Evolutionary conservation across 2,797 vertebrate genomes (phyloP).

Genomic region (Aldrovandia affinis): DNA sequence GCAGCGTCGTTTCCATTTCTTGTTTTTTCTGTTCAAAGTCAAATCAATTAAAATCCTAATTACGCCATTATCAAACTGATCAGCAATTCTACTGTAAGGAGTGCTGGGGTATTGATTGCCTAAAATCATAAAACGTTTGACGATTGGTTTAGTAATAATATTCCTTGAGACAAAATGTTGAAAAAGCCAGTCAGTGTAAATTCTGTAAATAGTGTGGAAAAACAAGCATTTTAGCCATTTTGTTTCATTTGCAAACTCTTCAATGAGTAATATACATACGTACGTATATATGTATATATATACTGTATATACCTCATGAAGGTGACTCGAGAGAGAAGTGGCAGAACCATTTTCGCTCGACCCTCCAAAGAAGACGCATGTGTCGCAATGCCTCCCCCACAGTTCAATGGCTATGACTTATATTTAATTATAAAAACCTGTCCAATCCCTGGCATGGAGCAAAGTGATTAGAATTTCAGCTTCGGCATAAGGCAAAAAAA

Average conservation of each 20-base stretch:
- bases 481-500: neutral
- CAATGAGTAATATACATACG: too few relatives aligned
- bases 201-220: neutral
- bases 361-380: neutral
- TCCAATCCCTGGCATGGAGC: neutral
- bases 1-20: neutral
- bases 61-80: conserved; percentile 44
- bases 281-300: neutral
- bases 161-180: conserved; percentile 42
- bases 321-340: neutral
- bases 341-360: neutral
- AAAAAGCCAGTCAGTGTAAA: conserved; percentile 31
- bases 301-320: neutral
- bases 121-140: conserved; percentile 44
- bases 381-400: neutral
- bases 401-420: conserved; percentile 8
- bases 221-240: neutral
- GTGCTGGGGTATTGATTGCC: conserved; percentile 54
- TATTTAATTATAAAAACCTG: conserved; percentile 3
- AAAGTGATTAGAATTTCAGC: conserved; percentile 15
- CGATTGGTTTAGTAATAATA: conserved; percentile 55
- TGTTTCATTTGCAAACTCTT: neutral
- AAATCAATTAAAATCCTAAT: conserved; percentile 33
- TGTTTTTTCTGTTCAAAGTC: neutral
- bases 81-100: conserved; percentile 42